phyloP scores from a whole-genome alignment of 1,140 invertebrate genomes.

The Anastatus disparis region DNA sequence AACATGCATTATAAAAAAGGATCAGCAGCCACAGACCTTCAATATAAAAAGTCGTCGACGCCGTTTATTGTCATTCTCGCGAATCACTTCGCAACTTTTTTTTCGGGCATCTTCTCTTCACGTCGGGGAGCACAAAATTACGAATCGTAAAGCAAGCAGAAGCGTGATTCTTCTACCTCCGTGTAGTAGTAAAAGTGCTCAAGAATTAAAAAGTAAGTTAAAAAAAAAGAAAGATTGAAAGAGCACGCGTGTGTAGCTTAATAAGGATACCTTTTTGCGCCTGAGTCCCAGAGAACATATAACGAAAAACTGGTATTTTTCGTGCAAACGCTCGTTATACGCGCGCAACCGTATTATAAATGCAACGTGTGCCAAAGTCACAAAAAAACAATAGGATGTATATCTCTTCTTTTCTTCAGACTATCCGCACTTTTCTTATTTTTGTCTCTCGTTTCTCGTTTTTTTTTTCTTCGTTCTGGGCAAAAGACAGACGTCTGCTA shows the following conservation, averaged over 20 bases:
- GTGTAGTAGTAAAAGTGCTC: slow-evolving; percentile 4
- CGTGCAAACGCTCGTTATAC: slow-evolving; percentile 41
- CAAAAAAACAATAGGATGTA: slow-evolving; percentile 48
- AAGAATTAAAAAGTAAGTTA: slow-evolving; percentile 4
- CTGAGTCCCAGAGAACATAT: no score
- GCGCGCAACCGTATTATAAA: slow-evolving; percentile 40
- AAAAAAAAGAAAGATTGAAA: background rate
- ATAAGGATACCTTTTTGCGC: slow-evolving; percentile 22
- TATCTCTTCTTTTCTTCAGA: slow-evolving; percentile 38
- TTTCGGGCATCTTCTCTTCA: no score
- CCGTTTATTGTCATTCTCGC: slow-evolving; percentile 2
- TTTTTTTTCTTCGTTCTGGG: no score
- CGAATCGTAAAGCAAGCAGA: background rate
- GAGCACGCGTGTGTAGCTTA: slow-evolving; percentile 4
- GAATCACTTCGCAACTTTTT: slow-evolving; percentile 3
- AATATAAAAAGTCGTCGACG: background rate
- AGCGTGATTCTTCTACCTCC: background rate
- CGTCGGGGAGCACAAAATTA: slow-evolving; percentile 1
- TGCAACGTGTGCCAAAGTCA: slow-evolving; percentile 44
- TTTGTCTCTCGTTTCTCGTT: slow-evolving; percentile 14
- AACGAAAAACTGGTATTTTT: slow-evolving; percentile 35
- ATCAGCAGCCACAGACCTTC: no score
- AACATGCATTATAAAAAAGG: no score
- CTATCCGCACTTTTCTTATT: background rate
- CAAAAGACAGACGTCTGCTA: slow-evolving; percentile 41